Evolutionary conservation across 1,140 invertebrate genomes (phyloP), one percentile per base, ranked within the genome.

Genomic region (Zaprionus vittiger): DNA sequence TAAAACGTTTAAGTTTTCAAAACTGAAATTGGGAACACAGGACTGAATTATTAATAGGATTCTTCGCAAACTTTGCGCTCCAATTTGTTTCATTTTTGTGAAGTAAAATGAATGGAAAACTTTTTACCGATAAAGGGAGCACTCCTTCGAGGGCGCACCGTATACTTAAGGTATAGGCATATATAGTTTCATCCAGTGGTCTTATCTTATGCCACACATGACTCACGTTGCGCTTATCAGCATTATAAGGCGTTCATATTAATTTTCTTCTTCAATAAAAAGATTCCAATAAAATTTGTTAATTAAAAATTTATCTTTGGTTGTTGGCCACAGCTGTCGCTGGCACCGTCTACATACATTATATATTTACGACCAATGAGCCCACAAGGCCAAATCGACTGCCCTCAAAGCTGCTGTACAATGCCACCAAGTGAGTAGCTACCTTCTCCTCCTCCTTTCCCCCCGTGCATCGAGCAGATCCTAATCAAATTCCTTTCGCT

Each of bases 391-490:
- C 86, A 24, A 92, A 78, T 68, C 86, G 90, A 72, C 78, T 89
- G 77, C 81, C 91, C 62, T 83, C 83, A 24, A 91, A 91, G 65
- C 73, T 92, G 55, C 78, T 93, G 26, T 92, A 93, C 74, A 92
- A 92, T 92, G 92, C 92, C 59, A 93, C 92, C 64, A 92, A 91
- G 92, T 93, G 64, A 86, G 81, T 87, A 64, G 11, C 28, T 26
- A 4, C 31, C 24, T 17, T 17, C 37, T 5, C 14, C 34, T 7
- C 1, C 20, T 24, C 14, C 24, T n/a, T 6, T 3, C 4, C 57
- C 17, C 20, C 14, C 26, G 11, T 34, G 0, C 31, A 34, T 9
- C 15, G 24, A 12, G 0, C 7, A 61, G 22, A 47, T 26, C 26
- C 20, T 24, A 17, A 14, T 22, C 15, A 7, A 52, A 4, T 73